Percentiles rank a stretch among this genome's conserved stretches.
Evolutionary conservation across 2,888 invertebrate species (phyloP).

Genomic region (Dione vanillae): DNA sequence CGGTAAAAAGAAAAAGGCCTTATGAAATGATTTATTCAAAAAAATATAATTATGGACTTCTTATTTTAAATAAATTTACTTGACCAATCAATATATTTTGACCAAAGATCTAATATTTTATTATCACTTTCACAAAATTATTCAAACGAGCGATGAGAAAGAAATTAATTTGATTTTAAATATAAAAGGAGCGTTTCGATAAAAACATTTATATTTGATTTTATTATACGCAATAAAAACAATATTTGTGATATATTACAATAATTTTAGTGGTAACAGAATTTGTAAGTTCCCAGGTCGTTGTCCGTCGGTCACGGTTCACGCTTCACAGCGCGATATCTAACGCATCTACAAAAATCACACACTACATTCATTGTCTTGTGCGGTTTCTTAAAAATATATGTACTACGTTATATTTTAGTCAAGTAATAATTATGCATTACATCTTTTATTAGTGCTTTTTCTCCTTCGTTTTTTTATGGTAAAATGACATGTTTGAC

Average conservation of each 20-base stretch:
- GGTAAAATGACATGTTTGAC: not conserved
- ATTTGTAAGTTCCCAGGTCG: constrained; percentile 45
- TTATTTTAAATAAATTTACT: no score
- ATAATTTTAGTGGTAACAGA: constrained; percentile 28
- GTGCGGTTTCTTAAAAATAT: constrained; percentile 22
- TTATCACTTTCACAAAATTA: no score
- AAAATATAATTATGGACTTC: no score
- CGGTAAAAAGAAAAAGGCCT: no score
- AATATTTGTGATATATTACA: constrained; percentile 28
- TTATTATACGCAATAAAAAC: no score
- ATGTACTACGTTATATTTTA: constrained; percentile 11
- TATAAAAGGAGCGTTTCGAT: no score
- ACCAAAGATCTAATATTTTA: no score
- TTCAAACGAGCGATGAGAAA: no score
- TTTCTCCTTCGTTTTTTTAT: not conserved
- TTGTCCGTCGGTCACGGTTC: constrained; percentile 53
- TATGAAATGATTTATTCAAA: no score
- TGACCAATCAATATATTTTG: no score
- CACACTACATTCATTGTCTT: constrained; percentile 29
- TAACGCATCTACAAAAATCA: constrained; percentile 45
- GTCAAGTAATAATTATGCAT: not conserved
- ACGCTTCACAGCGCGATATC: constrained; percentile 50
- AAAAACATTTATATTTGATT: no score
- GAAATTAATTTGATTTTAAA: no score
- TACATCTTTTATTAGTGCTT: constrained; percentile 7